These are phyloP conservation scores for Caligus rogercresseyi DNA, from an alignment of 1,140 invertebrate genomes.

Conservation along the genomic window DNA sequence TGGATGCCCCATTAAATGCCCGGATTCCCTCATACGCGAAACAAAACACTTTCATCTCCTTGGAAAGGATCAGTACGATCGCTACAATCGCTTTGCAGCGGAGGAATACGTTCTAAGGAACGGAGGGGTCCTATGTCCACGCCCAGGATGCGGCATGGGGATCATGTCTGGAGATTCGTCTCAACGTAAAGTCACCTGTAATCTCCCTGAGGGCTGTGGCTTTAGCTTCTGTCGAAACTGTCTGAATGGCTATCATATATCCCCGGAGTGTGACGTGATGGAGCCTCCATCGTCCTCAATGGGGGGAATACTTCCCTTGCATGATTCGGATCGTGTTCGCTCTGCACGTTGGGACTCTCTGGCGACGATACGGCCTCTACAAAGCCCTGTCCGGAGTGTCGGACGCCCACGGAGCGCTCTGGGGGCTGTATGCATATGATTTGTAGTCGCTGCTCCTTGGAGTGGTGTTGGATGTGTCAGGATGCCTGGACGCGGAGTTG, in stretches of 20 bases:
- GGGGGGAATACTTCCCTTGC: background rate
- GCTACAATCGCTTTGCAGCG: slow-evolving; percentile 64
- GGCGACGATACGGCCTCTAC: slow-evolving; percentile 44
- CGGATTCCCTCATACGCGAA: slow-evolving; percentile 57
- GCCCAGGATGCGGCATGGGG: slow-evolving; percentile 68
- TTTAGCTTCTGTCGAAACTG: slow-evolving; percentile 65
- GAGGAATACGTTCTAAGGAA: slow-evolving; percentile 65
- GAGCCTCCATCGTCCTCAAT: background rate
- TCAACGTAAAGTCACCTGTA: slow-evolving; percentile 52
- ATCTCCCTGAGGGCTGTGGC: slow-evolving; percentile 45
- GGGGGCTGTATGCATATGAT: slow-evolving; percentile 84
- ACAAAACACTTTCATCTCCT: slow-evolving; percentile 65
- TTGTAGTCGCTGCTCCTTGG: slow-evolving; percentile 52
- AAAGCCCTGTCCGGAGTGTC: slow-evolving; percentile 71
- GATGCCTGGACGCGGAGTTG: slow-evolving; percentile 63
- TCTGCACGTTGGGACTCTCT: slow-evolving; percentile 22
- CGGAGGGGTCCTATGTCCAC: slow-evolving; percentile 66
- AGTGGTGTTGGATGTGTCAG: slow-evolving; percentile 81
- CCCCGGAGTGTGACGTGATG: background rate
- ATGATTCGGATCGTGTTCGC: background rate
- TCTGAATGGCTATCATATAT: slow-evolving; percentile 53
- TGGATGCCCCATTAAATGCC: slow-evolving; percentile 59
- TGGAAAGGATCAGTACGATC: slow-evolving; percentile 29
- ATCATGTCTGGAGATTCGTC: slow-evolving; percentile 51
- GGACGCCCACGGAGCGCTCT: slow-evolving; percentile 63